Percentiles rank a stretch among this genome's conserved stretches.
phyloP scores from a whole-genome alignment of 1,140 invertebrate species.

The Nixonia krombeini region DNA sequence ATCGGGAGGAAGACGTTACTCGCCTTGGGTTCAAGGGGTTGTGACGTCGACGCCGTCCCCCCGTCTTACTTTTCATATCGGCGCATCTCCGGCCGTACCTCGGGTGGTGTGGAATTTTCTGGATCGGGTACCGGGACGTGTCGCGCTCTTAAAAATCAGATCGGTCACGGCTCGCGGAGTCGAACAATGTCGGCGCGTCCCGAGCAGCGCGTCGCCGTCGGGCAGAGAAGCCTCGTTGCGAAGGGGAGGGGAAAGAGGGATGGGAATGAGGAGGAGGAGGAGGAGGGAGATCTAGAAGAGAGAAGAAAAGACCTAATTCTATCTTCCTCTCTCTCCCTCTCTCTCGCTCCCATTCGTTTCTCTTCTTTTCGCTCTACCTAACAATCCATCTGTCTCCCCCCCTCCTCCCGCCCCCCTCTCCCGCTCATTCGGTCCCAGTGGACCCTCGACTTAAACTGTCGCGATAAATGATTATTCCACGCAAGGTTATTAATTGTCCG shows the following conservation, averaged over 20 bases:
- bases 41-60: conserved; percentile 19
- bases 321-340: not conserved
- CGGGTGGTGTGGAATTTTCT: conserved; percentile 54
- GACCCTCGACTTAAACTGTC: conserved; percentile 65
- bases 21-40: conserved; percentile 36
- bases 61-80: conserved; percentile 17
- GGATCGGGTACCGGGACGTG: conserved; percentile 37
- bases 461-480: conserved; percentile 70
- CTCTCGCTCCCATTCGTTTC: conserved; percentile 1
- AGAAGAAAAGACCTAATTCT: not conserved
- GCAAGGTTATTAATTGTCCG: conserved; percentile 71
- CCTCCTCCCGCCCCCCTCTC: conserved; percentile 2
- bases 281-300: too few relatives aligned
- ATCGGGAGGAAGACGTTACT: conserved; percentile 46
- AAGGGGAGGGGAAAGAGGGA: too few relatives aligned
- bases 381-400: conserved; percentile 9
- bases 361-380: conserved; percentile 17
- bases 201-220: conserved; percentile 39
- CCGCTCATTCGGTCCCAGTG: too few relatives aligned
- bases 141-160: conserved; percentile 67
- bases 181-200: conserved; percentile 65
- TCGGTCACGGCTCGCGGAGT: conserved; percentile 68
- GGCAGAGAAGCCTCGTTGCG: too few relatives aligned
- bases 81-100: conserved; percentile 46
- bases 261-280: too few relatives aligned